phyloP scores from a whole-genome alignment of 92 coral and sea anemone species.

The Phenganax marumi region DNA sequence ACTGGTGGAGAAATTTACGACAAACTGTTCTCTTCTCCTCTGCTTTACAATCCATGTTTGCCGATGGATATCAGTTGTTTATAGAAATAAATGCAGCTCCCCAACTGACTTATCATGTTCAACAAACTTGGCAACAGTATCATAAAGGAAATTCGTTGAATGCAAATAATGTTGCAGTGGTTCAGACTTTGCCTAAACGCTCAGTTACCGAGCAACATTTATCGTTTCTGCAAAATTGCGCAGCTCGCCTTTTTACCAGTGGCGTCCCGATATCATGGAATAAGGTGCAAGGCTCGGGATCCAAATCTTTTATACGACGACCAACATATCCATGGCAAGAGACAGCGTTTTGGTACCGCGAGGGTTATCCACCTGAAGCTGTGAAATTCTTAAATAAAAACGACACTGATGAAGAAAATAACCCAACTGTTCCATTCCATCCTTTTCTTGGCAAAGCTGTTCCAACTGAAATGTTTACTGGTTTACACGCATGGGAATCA shows the following conservation, averaged over 20 bases:
- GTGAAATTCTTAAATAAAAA: background rate
- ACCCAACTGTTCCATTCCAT: constrained; percentile 6
- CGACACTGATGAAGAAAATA: background rate
- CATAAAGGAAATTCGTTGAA: background rate
- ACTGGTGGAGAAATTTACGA: constrained; percentile 69
- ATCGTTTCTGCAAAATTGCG: constrained; percentile 56
- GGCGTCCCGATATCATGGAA: constrained; percentile 59
- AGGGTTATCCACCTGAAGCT: background rate
- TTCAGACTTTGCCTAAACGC: constrained; percentile 56
- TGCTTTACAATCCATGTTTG: constrained; percentile 44
- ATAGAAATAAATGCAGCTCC: constrained; percentile 66
- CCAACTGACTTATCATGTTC: constrained; percentile 59
- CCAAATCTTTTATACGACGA: constrained; percentile 47
- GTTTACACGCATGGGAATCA: constrained; percentile 62
- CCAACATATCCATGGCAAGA: constrained; percentile 67
- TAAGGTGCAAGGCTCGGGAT: constrained; percentile 45
- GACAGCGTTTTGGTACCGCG: constrained; percentile 53
- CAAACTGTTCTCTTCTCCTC: constrained; percentile 53
- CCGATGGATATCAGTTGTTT: constrained; percentile 48
- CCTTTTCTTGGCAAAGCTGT: constrained; percentile 49
- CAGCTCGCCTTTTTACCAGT: constrained; percentile 33
- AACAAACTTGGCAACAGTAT: constrained; percentile 48
- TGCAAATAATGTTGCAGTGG: constrained; percentile 25
- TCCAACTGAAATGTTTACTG: constrained; percentile 52
- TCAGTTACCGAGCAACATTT: constrained; percentile 52